Percentiles rank a stretch among this genome's conserved stretches.
Evolutionary conservation across 2,888 invertebrate genomes (phyloP).

Genomic region (Dendrolimus houi): DNA sequence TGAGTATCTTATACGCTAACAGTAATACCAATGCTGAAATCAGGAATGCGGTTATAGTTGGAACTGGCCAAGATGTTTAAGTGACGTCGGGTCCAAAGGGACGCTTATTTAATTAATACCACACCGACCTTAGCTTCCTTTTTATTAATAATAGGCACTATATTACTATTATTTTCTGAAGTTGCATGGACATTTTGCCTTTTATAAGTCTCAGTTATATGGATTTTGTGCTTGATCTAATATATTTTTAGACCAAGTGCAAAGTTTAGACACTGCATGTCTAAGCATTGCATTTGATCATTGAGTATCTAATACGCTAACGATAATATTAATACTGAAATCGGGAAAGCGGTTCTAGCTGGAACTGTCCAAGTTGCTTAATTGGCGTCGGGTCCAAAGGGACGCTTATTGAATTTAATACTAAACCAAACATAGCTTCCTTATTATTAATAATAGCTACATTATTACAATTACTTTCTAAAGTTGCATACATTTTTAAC

Average conservation of each 20-base stretch:
- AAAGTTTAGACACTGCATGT: too few species aligned
- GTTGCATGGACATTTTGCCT: too few species aligned
- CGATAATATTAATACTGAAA: background rate
- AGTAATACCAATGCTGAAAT: background rate
- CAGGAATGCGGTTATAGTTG: background rate
- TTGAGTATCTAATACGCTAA: background rate
- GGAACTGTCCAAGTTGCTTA: constrained; percentile 24
- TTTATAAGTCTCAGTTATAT: too few species aligned
- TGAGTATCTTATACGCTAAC: background rate
- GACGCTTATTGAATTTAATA: constrained; percentile 30
- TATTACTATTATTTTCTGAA: background rate
- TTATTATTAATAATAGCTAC: background rate
- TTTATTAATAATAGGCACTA: background rate
- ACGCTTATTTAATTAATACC: constrained; percentile 28
- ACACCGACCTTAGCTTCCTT: constrained; percentile 9
- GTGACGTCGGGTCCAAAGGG: constrained; percentile 24
- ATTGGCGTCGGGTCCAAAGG: constrained; percentile 25
- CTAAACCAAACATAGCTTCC: constrained; percentile 10
- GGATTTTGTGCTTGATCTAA: too few species aligned
- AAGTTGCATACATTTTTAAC: too few species aligned
- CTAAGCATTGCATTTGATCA: too few species aligned
- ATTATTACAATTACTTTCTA: background rate
- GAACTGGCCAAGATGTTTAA: constrained; percentile 26
- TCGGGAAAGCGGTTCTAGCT: background rate
- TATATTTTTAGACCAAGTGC: too few species aligned